Conservation (phyloP, 2,888 invertebrate species). For the Epiblema foenella region DNA sequence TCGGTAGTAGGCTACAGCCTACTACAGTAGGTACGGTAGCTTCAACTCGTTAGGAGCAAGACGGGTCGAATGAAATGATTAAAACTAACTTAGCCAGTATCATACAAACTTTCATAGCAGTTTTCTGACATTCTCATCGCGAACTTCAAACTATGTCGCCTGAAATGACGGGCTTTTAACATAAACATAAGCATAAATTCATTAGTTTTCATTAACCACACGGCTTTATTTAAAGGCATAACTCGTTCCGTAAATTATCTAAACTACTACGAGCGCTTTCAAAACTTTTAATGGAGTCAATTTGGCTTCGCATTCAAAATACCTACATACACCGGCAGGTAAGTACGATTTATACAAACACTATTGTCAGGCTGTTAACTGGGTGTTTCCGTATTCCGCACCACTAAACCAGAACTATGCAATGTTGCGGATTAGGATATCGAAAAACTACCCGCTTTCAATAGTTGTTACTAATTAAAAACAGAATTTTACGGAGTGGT, state of each 20-base stretch:
- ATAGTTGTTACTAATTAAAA: background rate
- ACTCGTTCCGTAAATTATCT: conserved; percentile 81
- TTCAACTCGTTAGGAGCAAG: background rate
- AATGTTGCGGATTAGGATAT: background rate
- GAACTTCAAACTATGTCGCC: conserved; percentile 29
- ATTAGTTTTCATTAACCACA: conserved; percentile 73
- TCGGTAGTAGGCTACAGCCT: too few relatives aligned
- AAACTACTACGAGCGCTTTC: conserved; percentile 81
- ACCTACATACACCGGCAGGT: conserved; percentile 62
- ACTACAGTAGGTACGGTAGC: too few relatives aligned
- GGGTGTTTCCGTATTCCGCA: conserved; percentile 51
- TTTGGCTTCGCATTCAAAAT: conserved; percentile 82
- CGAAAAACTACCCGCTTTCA: background rate
- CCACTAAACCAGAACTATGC: background rate
- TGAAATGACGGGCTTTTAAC: conserved; percentile 49
- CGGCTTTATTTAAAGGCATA: conserved; percentile 76
- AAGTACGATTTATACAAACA: conserved; percentile 76
- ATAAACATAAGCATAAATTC: conserved; percentile 72
- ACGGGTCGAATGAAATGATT: conserved; percentile 3
- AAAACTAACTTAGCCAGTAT: background rate
- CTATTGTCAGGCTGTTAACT: conserved; percentile 63
- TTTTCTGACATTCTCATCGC: conserved; percentile 9
- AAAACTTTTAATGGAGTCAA: conserved; percentile 84
- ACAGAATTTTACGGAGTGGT: too few relatives aligned
- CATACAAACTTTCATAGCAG: conserved; percentile 12